phyloP scores from a whole-genome alignment of 2,797 vertebrate genomes.

The Hapalemur alaotrensis region DNA sequence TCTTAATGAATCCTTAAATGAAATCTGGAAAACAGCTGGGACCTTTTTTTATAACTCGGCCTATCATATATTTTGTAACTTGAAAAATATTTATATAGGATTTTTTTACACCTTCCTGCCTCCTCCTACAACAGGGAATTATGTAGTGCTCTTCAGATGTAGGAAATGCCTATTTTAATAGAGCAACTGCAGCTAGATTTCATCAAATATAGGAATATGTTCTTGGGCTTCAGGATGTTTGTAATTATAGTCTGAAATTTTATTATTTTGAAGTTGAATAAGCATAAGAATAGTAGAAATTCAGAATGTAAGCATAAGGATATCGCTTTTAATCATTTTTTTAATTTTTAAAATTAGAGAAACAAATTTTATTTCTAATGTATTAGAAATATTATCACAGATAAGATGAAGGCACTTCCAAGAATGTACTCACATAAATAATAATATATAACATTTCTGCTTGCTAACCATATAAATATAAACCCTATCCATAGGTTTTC shows the following conservation, averaged over 20 bases:
- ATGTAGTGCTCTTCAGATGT: neutral
- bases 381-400: neutral
- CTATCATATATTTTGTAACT: slow-evolving; percentile 22
- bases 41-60: slow-evolving; percentile 25
- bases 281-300: neutral
- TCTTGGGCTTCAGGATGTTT: neutral
- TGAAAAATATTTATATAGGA: neutral
- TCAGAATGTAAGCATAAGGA: neutral
- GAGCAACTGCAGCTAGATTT: neutral
- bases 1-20: slow-evolving; percentile 50
- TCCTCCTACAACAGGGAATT: neutral
- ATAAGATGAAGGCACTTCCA: neutral
- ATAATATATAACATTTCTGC: neutral
- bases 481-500: neutral
- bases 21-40: slow-evolving; percentile 17
- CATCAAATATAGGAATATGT: neutral
- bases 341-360: neutral
- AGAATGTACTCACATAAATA: neutral
- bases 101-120: neutral
- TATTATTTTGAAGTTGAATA: slow-evolving; percentile 31
- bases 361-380: neutral
- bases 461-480: neutral
- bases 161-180: neutral
- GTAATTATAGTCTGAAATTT: slow-evolving; percentile 12
- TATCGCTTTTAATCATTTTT: neutral